Base-by-base conservation (phyloP, 1,140 invertebrate species). In the Teleogryllus occipitalis region DNA sequence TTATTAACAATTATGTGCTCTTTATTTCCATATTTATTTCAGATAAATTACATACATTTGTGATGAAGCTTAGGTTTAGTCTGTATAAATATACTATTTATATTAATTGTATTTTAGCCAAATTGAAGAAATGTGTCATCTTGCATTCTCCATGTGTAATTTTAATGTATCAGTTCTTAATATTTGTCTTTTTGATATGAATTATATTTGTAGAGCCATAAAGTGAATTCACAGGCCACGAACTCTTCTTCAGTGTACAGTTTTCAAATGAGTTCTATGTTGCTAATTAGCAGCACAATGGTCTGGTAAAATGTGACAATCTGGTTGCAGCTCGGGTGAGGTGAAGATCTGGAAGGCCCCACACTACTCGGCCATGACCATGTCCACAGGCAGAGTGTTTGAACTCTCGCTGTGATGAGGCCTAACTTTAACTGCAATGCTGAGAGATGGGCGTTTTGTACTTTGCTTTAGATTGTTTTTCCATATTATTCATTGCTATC, bases 301-400 rank as follows among this genome's bases (percentile, higher is more conserved):
- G 54, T 18, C 18, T 18, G 18, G 54, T 65, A 7, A 47, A 47
- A 48, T 77, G 14, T 77, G 47, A 21, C 8, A 48, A 49, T 77
- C 48, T 82, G 79, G 80, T 84, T 85, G 47, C 84, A 85, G 85
- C 80, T 78, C 81, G 80, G 85, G 85, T 47, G 84, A 86, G 81
- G 82, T 86, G 79, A 85, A 83, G 81, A 82, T 86, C 75, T 86
- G 85, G 85, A 82, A 82, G 80, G 21, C 80, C 39, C 65, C 77
- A 18, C 80, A 77, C 39, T 75, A 54, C 54, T 79, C 80, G 75
- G 78, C 80, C 15, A 86, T 86, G 85, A 85, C 84, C 8, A 85
- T 86, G 85, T 86, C 85, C 14, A 86, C 85, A 27, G 85, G 85
- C 15, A 82, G 80, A 49, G 81, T 85, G 22, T 84, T 84, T 76